Base-by-base conservation (phyloP, 2,888 invertebrate species). In the Eustalomyia histrio region DNA sequence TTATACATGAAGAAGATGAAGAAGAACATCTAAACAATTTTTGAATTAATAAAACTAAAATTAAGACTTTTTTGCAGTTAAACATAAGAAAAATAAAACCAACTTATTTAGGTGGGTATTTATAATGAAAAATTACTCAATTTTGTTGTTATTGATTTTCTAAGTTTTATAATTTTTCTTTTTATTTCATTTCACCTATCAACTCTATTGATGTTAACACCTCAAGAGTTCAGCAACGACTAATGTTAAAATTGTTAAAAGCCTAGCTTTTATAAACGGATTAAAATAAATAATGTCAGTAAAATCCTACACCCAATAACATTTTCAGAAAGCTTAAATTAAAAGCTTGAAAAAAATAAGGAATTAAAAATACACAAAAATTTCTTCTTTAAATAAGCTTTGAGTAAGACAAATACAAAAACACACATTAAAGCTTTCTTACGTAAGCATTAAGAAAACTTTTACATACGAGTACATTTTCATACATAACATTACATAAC, bases 1-100 rank as follows among this genome's bases (percentile, higher is more conserved):
- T 67, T 79, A 78, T 67, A 74, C 75, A 79, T 79, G 47, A 74
- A 67, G 63, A 47, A 33, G 53, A 29, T 29, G 53, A 67, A 73
- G 55, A 80, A 80, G 18, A 39, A 29, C 35, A 43, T 33, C 33
- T 53, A 58, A 79, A 58, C 47, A 76, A 16, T 24, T 6, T 29
- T 50, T 63, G 50, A 60, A 76, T 57, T 12, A 43, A 43, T 43
- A 33, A 65, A 71, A 73, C 29, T 79, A 82, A n/a, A 75, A 73
- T 53, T 83, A 82, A 81, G 80, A 24, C 52, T 61, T 67, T 76
- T 71, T 68, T 64, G 72, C 68, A 65, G 65, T 67, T 33, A 73
- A 68, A 21, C 35, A 29, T 24, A 57, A n/a, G 21, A 55, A 29
- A 55, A 55, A 55, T 0, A 29, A 29, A 24, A 24, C 24, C 2